A percentile compares a stretch with the other conserved stretches of the same genome.
Evolutionary conservation across 2,113 vertebrate genomes (phyloP).

Genomic region (Spilogale gracilis): DNA sequence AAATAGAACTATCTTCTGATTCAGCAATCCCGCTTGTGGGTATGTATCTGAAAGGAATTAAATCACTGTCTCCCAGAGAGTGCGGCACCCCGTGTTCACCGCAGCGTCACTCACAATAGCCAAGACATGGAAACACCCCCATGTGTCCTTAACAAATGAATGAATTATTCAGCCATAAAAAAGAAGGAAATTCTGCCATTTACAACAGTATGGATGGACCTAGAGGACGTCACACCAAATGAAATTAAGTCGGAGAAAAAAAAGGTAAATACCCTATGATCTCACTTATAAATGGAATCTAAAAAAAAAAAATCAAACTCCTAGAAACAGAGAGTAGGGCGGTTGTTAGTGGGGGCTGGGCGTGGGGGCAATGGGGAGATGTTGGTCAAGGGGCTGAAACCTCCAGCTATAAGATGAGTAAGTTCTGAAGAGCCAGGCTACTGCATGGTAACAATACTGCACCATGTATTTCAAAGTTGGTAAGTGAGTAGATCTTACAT

Average conservation of each 20-base stretch:
- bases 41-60: not conserved
- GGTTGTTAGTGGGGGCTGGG: not conserved
- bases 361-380: not conserved
- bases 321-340: not conserved
- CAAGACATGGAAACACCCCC: not conserved
- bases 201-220: not conserved
- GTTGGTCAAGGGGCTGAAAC: not conserved
- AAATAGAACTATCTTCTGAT: not conserved
- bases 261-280: not conserved
- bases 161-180: not conserved
- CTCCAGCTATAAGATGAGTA: not conserved
- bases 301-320: not conserved
- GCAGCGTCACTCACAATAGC: not conserved
- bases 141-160: not conserved
- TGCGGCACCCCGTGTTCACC: not conserved
- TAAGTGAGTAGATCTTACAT: not conserved
- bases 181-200: not conserved
- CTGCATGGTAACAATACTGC: too few relatives aligned
- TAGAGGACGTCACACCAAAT: not conserved
- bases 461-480: not conserved
- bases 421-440: accelerated
- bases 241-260: not conserved
- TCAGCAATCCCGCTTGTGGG: not conserved
- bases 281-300: not conserved
- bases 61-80: not conserved